These are phyloP conservation scores for Hapalemur alaotrensis DNA, from an alignment of 2,797 vertebrate species.

Conservation along the genomic window DNA sequence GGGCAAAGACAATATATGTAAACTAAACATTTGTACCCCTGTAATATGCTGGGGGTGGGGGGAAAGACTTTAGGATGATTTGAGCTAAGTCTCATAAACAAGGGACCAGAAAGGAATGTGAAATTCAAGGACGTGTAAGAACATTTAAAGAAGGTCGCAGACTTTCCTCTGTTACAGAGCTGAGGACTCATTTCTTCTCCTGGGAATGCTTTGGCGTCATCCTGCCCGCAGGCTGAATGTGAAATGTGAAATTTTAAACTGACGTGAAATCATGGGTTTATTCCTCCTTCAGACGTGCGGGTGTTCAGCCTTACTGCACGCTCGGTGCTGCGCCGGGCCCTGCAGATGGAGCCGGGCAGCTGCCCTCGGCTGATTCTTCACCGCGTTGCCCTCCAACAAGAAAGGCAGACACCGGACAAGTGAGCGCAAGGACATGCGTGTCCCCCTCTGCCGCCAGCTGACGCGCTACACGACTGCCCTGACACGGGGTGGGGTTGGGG, in stretches of 20 bases:
- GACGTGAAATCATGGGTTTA: neutral
- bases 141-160: neutral
- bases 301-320: neutral
- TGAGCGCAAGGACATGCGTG: rapidly evolving
- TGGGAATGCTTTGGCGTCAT: neutral
- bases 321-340: neutral
- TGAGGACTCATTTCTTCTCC: neutral
- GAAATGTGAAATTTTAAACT: neutral
- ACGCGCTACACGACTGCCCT: neutral
- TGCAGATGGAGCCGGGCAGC: neutral
- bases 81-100: neutral
- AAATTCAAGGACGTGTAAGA: neutral
- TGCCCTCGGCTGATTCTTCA: rapidly evolving
- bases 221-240: neutral
- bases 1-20: too few relatives aligned
- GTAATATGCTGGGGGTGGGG: too few relatives aligned
- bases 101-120: neutral
- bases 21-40: too few relatives aligned
- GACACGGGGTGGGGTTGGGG: rapidly evolving
- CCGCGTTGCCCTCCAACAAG: neutral
- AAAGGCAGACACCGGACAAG: neutral
- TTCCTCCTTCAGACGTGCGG: neutral
- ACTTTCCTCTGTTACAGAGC: neutral
- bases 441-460: neutral
- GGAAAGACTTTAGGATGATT: neutral